Evolutionary conservation across 2,888 invertebrate species (phyloP).

Genomic region (Coelopa pilipes): DNA sequence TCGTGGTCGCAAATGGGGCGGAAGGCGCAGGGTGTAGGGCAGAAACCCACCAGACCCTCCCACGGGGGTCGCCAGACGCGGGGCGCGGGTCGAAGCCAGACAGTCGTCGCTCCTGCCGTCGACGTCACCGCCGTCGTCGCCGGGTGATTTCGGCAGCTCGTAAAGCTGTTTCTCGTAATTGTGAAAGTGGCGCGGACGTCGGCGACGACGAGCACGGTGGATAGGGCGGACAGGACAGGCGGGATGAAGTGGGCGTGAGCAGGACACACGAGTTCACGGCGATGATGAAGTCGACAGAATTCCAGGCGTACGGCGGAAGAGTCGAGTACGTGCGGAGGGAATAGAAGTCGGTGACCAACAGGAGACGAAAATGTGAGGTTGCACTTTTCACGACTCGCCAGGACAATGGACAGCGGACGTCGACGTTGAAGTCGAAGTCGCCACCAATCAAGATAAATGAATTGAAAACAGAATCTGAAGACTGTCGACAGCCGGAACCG

Average conservation of each 20-base stretch:
- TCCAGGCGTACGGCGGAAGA: not conserved
- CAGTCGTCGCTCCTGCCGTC: slow-evolving; percentile 20
- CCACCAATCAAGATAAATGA: slow-evolving; percentile 1
- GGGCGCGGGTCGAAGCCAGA: not conserved
- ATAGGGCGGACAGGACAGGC: slow-evolving; percentile 7
- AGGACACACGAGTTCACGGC: not conserved
- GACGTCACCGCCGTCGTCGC: slow-evolving; percentile 6
- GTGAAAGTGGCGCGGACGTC: slow-evolving; percentile 41
- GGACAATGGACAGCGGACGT: not conserved
- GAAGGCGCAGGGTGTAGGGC: too few species aligned
- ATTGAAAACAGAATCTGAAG: not conserved
- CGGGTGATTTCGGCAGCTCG: slow-evolving; percentile 43
- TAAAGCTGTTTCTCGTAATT: slow-evolving; percentile 45
- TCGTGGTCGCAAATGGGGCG: not conserved
- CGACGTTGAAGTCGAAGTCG: not conserved
- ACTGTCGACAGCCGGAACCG: too few species aligned
- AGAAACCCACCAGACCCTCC: too few species aligned
- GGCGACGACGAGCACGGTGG: not conserved
- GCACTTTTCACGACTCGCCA: slow-evolving; percentile 39
- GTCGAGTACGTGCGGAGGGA: not conserved
- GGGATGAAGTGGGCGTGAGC: slow-evolving; percentile 21
- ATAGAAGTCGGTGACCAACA: slow-evolving; percentile 14
- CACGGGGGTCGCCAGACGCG: too few species aligned
- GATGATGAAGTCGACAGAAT: not conserved
- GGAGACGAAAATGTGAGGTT: slow-evolving; percentile 38